Evolutionary conservation across 92 coral and sea anemone genomes (phyloP).

Genomic region (Pocillopora grandis): DNA sequence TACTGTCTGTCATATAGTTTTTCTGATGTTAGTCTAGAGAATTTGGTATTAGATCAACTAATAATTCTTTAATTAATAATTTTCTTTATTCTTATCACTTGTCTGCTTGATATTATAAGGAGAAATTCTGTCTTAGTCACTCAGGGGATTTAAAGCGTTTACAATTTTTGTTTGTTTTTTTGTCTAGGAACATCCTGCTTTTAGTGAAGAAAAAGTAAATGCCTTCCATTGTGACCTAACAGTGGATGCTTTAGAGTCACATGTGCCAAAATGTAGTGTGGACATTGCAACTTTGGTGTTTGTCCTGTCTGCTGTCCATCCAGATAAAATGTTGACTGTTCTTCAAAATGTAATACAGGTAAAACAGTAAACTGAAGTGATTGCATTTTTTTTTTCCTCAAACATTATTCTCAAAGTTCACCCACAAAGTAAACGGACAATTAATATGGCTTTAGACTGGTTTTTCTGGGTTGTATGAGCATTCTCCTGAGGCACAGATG

Average conservation of each 20-base stretch:
- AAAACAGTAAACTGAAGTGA: background rate
- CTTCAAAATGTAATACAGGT: constrained; percentile 79
- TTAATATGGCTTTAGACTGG: no score
- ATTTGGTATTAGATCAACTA: no score
- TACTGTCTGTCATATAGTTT: no score
- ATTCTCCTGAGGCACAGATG: no score
- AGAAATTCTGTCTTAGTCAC: no score
- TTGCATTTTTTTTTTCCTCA: background rate
- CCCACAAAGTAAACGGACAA: background rate
- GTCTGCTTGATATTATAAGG: no score
- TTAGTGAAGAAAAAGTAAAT: constrained; percentile 66
- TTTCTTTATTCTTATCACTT: no score
- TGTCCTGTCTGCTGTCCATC: constrained; percentile 91
- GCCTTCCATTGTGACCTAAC: constrained; percentile 91
- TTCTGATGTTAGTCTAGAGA: no score
- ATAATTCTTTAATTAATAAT: no score
- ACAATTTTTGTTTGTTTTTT: background rate
- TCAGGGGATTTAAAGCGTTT: no score
- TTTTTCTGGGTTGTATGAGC: no score
- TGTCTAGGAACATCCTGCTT: constrained; percentile 69
- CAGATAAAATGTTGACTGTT: constrained; percentile 85
- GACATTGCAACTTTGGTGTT: constrained; percentile 91
- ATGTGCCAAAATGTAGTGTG: constrained; percentile 66
- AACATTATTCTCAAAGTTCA: background rate
- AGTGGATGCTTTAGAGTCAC: constrained; percentile 68